Evolutionary conservation across 2,888 invertebrate genomes (phyloP).

Genomic region (Timandra comae): DNA sequence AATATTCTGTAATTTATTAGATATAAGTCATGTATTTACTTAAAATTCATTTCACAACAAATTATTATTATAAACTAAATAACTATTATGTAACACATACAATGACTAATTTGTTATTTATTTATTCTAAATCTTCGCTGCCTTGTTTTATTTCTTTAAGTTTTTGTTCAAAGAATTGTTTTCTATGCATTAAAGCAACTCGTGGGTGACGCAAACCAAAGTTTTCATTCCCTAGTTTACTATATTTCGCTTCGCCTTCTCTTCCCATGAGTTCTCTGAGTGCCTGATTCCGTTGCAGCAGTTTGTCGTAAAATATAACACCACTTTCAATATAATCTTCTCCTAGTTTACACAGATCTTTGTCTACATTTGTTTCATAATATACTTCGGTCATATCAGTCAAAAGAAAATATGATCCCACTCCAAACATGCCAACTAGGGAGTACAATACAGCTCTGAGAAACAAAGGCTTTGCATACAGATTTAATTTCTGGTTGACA

Average conservation of each 20-base stretch:
- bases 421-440: slow-evolving; percentile 73
- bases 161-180: slow-evolving; percentile 78
- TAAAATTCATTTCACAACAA: too few relatives aligned
- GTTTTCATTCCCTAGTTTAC: slow-evolving; percentile 82
- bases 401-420: slow-evolving; percentile 78
- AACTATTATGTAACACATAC: too few relatives aligned
- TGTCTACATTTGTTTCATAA: slow-evolving; percentile 80
- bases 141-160: slow-evolving; percentile 46
- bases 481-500: slow-evolving; percentile 72
- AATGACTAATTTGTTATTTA: too few relatives aligned
- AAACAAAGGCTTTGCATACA: slow-evolving; percentile 70
- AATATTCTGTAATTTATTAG: too few relatives aligned
- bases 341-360: slow-evolving; percentile 76
- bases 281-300: slow-evolving; percentile 83
- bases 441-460: slow-evolving; percentile 70
- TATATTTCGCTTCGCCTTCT: slow-evolving; percentile 78
- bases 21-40: too few relatives aligned
- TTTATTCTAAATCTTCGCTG: too few relatives aligned
- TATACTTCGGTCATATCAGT: slow-evolving; percentile 80
- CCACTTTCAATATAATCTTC: slow-evolving; percentile 83
- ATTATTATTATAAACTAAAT: too few relatives aligned
- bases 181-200: slow-evolving; percentile 80
- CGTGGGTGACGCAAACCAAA: slow-evolving; percentile 80
- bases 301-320: slow-evolving; percentile 84
- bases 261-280: slow-evolving; percentile 80